Conservation (phyloP, 2,113 vertebrate species). For the Anser brachyrhynchus region DNA sequence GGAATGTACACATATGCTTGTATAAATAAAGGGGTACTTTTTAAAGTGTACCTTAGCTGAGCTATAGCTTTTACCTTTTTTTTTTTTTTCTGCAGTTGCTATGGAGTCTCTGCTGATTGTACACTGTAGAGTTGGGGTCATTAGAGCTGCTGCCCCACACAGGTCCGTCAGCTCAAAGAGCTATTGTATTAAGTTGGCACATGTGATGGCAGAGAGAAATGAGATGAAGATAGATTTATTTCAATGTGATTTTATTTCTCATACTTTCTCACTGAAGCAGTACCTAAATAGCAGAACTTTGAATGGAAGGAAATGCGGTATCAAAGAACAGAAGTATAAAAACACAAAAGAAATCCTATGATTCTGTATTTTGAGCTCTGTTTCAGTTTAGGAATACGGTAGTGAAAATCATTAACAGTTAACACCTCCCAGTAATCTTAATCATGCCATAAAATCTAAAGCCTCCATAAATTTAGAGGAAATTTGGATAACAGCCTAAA, state of each 20-base stretch:
- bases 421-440: not conserved
- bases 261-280: constrained; percentile 39
- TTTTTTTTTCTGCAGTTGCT: constrained; percentile 22
- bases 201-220: constrained; percentile 51
- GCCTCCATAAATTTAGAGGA: not conserved
- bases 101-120: constrained; percentile 1
- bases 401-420: not conserved
- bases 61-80: not conserved
- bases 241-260: constrained; percentile 50
- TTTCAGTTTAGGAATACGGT: not conserved
- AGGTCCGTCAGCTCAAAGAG: constrained; percentile 39
- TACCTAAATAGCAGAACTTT: not conserved
- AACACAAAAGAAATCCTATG: not conserved
- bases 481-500: not conserved
- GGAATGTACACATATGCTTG: constrained; percentile 5
- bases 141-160: not conserved
- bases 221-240: constrained; percentile 63
- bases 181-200: constrained; percentile 51
- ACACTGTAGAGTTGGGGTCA: not conserved
- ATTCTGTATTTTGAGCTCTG: not conserved
- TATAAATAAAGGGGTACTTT: constrained; percentile 20
- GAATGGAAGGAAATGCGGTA: not conserved
- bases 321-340: not conserved
- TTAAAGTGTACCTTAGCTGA: not conserved
- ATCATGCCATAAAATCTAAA: constrained; percentile 5